Conservation (phyloP, 2,888 invertebrate genomes). For the Chorisops tibialis region DNA sequence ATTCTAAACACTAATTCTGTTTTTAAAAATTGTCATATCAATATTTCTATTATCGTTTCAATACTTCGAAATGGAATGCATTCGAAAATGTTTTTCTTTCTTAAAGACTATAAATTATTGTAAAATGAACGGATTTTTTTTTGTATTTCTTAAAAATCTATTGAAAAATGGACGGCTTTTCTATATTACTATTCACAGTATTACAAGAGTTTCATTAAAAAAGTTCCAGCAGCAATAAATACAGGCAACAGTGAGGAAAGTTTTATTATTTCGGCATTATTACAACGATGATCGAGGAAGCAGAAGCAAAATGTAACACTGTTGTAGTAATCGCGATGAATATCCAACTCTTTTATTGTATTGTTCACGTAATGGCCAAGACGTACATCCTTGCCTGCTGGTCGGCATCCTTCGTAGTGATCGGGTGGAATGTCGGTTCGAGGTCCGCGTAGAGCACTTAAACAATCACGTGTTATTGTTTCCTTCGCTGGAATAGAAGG, state of each 20-base stretch:
- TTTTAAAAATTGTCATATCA: no score
- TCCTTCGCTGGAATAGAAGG: constrained; percentile 60
- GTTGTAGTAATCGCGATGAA: constrained; percentile 77
- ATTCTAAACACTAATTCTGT: no score
- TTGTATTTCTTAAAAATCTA: no score
- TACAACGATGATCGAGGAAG: constrained; percentile 86
- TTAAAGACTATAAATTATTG: no score
- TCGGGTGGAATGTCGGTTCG: constrained; percentile 88
- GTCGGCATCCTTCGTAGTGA: constrained; percentile 85
- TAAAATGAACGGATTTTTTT: no score
- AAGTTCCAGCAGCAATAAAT: no score
- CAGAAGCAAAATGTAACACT: constrained; percentile 86
- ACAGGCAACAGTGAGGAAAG: background rate
- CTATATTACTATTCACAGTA: no score
- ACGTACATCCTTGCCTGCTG: constrained; percentile 73
- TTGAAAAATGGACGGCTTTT: no score
- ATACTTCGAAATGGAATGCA: no score
- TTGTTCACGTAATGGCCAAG: constrained; percentile 86
- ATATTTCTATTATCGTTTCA: no score
- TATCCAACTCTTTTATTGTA: constrained; percentile 77
- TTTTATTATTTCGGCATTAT: constrained; percentile 47
- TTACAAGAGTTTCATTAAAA: no score
- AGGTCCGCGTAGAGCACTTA: constrained; percentile 72
- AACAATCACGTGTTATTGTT: constrained; percentile 78
- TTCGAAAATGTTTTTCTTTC: no score